These are phyloP conservation scores for Elysia chlorotica DNA, from an alignment of 1,140 invertebrate species.

Conservation along the genomic window DNA sequence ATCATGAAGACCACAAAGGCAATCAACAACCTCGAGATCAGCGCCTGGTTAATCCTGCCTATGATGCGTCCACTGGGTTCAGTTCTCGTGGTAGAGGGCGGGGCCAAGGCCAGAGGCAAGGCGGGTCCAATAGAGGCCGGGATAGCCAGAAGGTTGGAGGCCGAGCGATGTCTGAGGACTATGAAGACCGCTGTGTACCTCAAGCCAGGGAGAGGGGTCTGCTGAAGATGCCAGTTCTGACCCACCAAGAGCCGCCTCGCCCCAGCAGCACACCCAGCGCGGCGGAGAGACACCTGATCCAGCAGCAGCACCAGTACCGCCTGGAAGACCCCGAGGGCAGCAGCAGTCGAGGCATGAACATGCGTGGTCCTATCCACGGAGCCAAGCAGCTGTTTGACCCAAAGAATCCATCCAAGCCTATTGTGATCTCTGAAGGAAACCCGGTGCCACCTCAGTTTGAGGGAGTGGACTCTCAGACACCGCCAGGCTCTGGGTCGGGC, in stretches of 20 bases:
- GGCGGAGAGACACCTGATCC: neutral
- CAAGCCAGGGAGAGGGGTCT: neutral
- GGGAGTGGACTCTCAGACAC: no score
- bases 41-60: slow-evolving; percentile 13
- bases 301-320: slow-evolving; percentile 12
- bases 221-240: neutral
- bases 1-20: slow-evolving; percentile 1
- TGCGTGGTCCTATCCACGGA: slow-evolving; percentile 13
- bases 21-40: neutral
- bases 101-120: neutral
- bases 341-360: neutral
- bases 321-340: neutral
- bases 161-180: neutral
- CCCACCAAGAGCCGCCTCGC: slow-evolving; percentile 10
- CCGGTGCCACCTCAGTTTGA: slow-evolving; percentile 26
- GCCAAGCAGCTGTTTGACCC: slow-evolving; percentile 68
- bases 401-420: slow-evolving; percentile 74
- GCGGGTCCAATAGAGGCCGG: no score
- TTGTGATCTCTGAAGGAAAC: slow-evolving; percentile 63
- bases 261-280: slow-evolving; percentile 14
- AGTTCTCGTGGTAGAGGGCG: neutral
- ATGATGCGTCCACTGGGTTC: neutral
- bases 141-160: slow-evolving; percentile 3
- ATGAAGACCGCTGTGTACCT: no score
- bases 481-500: slow-evolving; percentile 12